Evolutionary conservation across 1,140 invertebrate species (phyloP).

Genomic region (Amphibalanus amphitrite): DNA sequence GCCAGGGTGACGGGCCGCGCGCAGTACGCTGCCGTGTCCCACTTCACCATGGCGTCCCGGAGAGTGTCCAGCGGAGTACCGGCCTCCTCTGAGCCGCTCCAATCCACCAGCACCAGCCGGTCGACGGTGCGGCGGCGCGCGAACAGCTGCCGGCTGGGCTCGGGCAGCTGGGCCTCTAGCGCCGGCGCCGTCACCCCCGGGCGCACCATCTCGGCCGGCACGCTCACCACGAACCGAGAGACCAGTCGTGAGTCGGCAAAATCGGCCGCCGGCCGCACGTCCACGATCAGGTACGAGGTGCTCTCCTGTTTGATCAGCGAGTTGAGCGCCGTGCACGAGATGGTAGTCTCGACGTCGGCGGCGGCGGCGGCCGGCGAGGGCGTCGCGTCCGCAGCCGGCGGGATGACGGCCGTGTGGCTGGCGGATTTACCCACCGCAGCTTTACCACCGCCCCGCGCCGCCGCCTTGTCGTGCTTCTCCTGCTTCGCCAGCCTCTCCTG

Average conservation of each 20-base stretch:
- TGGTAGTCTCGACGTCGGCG: background rate
- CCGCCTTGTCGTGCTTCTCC: background rate
- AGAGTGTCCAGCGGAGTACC: background rate
- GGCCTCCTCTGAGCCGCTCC: background rate
- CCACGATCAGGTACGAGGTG: background rate
- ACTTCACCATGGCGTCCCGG: background rate
- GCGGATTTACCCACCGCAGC: background rate
- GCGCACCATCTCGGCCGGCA: background rate
- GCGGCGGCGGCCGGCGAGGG: background rate
- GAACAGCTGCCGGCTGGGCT: constrained; percentile 1
- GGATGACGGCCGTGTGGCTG: background rate
- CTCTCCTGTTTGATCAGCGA: background rate
- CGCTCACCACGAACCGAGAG: background rate
- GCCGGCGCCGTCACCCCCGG: background rate
- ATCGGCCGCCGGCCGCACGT: constrained; percentile 2
- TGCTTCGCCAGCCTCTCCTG: background rate
- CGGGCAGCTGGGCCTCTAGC: constrained; percentile 2
- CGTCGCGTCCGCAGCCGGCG: too few relatives aligned
- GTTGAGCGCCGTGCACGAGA: background rate
- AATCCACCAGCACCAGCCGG: background rate
- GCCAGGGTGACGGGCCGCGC: background rate
- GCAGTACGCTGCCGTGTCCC: background rate
- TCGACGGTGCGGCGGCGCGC: constrained; percentile 3
- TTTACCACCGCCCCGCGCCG: too few relatives aligned
- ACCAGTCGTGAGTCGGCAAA: background rate